phyloP scores from a whole-genome alignment of 2,888 invertebrate genomes.

The Aleiodes testaceus region DNA sequence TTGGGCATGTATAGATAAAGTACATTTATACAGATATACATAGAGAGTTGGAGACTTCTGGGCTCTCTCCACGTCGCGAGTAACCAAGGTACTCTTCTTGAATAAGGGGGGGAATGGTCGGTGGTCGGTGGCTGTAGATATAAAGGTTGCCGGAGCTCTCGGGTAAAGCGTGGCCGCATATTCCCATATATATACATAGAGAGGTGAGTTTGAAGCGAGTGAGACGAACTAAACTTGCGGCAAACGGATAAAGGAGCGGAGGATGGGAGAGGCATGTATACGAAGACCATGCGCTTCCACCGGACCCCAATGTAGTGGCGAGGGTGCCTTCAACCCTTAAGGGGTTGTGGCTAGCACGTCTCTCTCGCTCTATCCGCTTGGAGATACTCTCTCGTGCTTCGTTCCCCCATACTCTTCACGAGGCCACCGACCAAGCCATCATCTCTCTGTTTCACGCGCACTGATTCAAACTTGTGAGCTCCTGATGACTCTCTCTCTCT shows the following conservation, averaged over 20 bases:
- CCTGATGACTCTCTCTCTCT: conserved; percentile 50
- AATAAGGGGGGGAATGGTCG: conserved; percentile 32
- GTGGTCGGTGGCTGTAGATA: conserved; percentile 67
- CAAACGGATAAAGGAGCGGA: conserved; percentile 41
- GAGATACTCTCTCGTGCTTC: conserved; percentile 17
- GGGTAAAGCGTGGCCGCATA: conserved; percentile 47
- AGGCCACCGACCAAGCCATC: conserved; percentile 50
- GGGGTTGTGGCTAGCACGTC: conserved; percentile 72
- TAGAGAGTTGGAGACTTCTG: conserved; percentile 40
- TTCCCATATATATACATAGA: conserved; percentile 14
- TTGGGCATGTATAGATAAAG: too few relatives aligned
- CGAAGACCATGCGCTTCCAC: conserved; percentile 52
- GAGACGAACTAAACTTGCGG: conserved; percentile 39
- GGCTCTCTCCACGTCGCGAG: conserved; percentile 56
- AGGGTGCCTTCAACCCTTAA: conserved; percentile 73
- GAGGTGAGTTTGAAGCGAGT: conserved; percentile 37
- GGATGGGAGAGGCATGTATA: conserved; percentile 42
- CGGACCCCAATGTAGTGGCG: conserved; percentile 67
- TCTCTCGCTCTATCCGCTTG: conserved; percentile 57
- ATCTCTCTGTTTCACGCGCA: conserved; percentile 35
- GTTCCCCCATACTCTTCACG: conserved; percentile 22
- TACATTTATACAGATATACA: neutral
- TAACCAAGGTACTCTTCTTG: conserved; percentile 60
- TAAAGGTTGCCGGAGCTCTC: conserved; percentile 63
- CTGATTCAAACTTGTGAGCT: conserved; percentile 13